These are phyloP conservation scores for Actenoides hombroni DNA, from an alignment of 2,113 vertebrate genomes.

Conservation along the genomic window DNA sequence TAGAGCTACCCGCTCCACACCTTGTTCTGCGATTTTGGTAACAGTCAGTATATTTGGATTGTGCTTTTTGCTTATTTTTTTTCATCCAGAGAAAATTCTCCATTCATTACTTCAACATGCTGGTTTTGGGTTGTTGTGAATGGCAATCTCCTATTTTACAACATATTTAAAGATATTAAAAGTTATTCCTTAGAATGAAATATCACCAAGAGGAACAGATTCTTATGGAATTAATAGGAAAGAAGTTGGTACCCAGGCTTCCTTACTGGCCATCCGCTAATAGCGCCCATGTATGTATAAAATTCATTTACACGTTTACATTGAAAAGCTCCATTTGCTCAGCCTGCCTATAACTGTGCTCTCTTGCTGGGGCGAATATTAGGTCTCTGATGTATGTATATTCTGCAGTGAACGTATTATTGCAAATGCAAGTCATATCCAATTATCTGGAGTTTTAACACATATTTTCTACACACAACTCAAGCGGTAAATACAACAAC, in stretches of 20 bases:
- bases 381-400: background rate
- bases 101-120: background rate
- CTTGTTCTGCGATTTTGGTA: background rate
- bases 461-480: background rate
- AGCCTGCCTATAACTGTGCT: background rate
- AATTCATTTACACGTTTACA: slow-evolving; percentile 43
- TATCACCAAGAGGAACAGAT: background rate
- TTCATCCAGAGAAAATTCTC: background rate
- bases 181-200: background rate
- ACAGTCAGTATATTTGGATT: background rate
- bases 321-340: slow-evolving; percentile 34
- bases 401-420: background rate
- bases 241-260: background rate
- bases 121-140: background rate
- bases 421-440: slow-evolving; percentile 7
- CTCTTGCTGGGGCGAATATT: background rate
- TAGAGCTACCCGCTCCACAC: background rate
- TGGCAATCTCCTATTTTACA: background rate
- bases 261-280: slow-evolving; percentile 15
- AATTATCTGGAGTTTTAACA: slow-evolving; percentile 22
- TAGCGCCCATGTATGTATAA: background rate
- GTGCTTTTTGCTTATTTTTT: background rate
- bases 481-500: background rate
- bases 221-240: background rate
- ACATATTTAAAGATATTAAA: background rate